These are phyloP conservation scores for Squalus acanthias DNA, from an alignment of 2,797 vertebrate species.

Conservation along the genomic window DNA sequence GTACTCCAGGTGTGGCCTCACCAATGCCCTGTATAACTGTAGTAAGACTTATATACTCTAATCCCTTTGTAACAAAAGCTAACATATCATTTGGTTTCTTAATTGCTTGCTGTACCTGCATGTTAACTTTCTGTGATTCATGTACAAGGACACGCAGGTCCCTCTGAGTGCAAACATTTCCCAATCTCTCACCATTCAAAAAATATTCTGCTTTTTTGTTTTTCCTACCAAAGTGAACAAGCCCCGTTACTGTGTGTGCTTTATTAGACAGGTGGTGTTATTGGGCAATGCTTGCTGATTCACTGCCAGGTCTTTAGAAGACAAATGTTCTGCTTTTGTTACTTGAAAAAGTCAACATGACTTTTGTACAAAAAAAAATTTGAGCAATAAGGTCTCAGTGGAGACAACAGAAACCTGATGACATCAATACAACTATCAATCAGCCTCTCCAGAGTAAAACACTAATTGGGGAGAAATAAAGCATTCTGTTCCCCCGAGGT, in stretches of 20 bases:
- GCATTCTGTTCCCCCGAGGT: not conserved
- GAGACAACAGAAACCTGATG: not conserved
- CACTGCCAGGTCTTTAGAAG: not conserved
- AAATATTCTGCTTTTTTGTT: too few relatives aligned
- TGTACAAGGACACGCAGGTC: too few relatives aligned
- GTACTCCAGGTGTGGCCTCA: too few relatives aligned
- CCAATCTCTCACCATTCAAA: too few relatives aligned
- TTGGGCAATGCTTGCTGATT: not conserved
- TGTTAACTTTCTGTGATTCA: too few relatives aligned
- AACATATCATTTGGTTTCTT: too few relatives aligned
- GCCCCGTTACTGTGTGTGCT: not conserved
- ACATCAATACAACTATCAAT: not conserved
- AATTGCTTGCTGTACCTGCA: too few relatives aligned
- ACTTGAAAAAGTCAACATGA: not conserved
- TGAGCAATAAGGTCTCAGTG: not conserved
- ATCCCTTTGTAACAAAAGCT: too few relatives aligned
- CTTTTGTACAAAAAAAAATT: not conserved
- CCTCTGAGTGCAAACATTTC: too few relatives aligned
- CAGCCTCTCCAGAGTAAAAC: not conserved
- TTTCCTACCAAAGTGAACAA: too few relatives aligned
- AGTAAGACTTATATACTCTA: too few relatives aligned
- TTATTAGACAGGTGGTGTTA: not conserved
- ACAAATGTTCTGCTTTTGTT: not conserved
- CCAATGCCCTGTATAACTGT: too few relatives aligned
- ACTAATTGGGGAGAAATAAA: slow-evolving; percentile 6